These are phyloP conservation scores for Porites australiensis DNA, from an alignment of 64 coral and sea anemone species.

Conservation along the genomic window DNA sequence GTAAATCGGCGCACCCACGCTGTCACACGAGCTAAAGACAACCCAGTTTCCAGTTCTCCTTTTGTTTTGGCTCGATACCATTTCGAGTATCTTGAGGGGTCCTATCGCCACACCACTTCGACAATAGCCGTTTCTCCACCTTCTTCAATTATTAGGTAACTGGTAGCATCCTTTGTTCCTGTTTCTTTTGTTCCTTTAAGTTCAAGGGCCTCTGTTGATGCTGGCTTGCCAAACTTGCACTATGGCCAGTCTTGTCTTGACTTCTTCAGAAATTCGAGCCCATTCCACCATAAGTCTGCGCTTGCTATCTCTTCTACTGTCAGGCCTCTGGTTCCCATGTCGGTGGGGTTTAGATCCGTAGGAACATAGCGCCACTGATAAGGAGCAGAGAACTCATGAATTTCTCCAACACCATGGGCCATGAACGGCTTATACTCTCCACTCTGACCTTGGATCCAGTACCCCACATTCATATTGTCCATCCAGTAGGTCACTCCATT, in stretches of 20 bases:
- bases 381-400: constrained; percentile 53
- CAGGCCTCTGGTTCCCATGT: no score
- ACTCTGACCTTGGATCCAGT: constrained; percentile 55
- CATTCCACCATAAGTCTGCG: constrained; percentile 45
- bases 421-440: constrained; percentile 68
- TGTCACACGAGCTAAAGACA: background rate
- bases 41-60: constrained; percentile 37
- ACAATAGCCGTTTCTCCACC: constrained; percentile 26
- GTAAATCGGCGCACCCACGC: no score
- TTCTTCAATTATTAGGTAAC: background rate
- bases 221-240: constrained; percentile 50
- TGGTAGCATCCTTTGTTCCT: background rate
- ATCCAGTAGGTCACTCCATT: constrained; percentile 70
- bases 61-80: constrained; percentile 56
- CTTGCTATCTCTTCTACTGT: no score
- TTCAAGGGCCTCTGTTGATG: background rate
- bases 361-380: no score
- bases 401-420: constrained; percentile 69
- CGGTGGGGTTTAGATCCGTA: no score
- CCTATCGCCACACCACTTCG: constrained; percentile 26
- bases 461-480: constrained; percentile 52
- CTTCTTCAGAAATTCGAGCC: constrained; percentile 35
- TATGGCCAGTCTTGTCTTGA: constrained; percentile 54
- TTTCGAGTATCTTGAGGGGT: constrained; percentile 61
- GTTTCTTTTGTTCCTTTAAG: background rate